Conservation (phyloP, 2,113 vertebrate species). For the Ranitomeya variabilis region DNA sequence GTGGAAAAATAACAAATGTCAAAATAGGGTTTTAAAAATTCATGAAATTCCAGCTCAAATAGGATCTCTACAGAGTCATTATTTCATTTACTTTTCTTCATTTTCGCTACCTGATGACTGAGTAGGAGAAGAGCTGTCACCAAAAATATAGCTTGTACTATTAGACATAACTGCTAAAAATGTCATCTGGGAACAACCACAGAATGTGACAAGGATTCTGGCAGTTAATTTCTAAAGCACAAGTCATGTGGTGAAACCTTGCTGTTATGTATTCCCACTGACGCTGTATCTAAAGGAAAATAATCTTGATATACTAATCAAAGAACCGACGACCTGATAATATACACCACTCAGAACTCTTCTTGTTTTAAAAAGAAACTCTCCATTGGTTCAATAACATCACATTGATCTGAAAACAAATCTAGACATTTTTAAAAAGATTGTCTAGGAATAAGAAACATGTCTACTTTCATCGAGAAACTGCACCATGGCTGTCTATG, state of each 20-base stretch:
- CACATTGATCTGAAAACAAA: neutral
- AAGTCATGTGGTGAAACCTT: neutral
- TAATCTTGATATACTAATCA: neutral
- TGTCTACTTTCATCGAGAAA: too few species aligned
- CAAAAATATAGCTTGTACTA: conserved; percentile 24
- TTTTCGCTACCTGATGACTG: conserved; percentile 21
- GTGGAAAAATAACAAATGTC: conserved; percentile 31
- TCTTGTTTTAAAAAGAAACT: neutral
- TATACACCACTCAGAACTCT: neutral
- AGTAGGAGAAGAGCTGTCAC: conserved; percentile 39
- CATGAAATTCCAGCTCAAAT: conserved; percentile 6
- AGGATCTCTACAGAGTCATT: conserved; percentile 23
- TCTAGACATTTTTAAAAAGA: too few species aligned
- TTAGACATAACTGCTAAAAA: conserved; percentile 30
- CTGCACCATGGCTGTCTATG: too few species aligned
- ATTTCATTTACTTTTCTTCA: conserved; percentile 38
- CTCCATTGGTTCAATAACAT: neutral
- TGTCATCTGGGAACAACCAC: conserved; percentile 7
- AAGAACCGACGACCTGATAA: neutral
- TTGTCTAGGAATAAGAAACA: too few species aligned
- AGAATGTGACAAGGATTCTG: neutral
- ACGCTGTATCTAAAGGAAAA: neutral
- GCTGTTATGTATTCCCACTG: neutral
- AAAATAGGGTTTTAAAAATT: conserved; percentile 36
- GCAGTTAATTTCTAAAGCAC: neutral